Evolutionary conservation across 2,113 vertebrate genomes (phyloP), one percentile per base, ranked within the genome.

Genomic region (Abramis brama): DNA sequence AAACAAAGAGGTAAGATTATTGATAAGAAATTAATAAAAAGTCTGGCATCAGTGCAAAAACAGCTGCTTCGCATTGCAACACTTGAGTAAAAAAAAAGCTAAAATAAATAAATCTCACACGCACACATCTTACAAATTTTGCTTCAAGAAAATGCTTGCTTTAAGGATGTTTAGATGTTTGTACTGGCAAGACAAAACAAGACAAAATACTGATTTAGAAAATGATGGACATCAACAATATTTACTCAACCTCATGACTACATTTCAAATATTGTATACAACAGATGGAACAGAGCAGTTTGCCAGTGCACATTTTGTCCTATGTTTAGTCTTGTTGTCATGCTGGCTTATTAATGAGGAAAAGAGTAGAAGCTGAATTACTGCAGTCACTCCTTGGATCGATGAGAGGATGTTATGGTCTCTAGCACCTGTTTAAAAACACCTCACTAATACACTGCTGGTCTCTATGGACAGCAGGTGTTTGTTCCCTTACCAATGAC

Each of bases 401-500:
- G 4, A 57, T 59, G 50, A 59, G 4, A 47, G 47, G 60, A 19
- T 39, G 57, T 68, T 78, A 52, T 62, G 45, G 59, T 78, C 60
- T 45, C 25, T n/a, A 62, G 50, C 68, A 66, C 57, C 57, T 55
- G 57, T 55, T 76, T 76, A 27, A 64, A 85, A 64, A 85, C 71
- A 78, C 27, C 59, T 39, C 75, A 25, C 39, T 68, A 50, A 75
- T 60, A 55, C 17, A 55, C 75, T 21, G 23, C 59, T 33, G 8
- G 21, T 83, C 82, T 23, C 68, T 6, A 21, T 39, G 82, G 82
- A 74, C 21, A 0, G 50, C 25, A 55, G 73, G 21, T 19, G 21
- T 83, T 45, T 71, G 82, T 83, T 83, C 33, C 33, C 68, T 55
- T 83, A 36, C 21, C 47, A 15, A 73, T 83, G 82, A 57, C 62